Evolutionary conservation across 2,888 invertebrate genomes (phyloP), one percentile per base, ranked within the genome.

Genomic region (Andrena marginata): DNA sequence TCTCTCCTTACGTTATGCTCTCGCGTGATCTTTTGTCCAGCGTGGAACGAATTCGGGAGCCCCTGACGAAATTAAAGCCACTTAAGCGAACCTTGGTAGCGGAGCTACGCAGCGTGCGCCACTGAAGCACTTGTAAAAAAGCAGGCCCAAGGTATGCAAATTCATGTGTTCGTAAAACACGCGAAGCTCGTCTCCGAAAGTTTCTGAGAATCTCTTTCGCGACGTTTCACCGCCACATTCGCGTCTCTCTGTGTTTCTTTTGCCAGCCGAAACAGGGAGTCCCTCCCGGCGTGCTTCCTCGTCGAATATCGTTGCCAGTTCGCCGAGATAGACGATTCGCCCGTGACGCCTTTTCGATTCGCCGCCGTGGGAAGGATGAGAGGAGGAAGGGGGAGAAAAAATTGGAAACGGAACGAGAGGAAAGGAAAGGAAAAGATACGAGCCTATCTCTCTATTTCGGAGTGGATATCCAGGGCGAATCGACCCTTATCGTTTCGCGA

Each of bases 401-500:
- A 42, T 42, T 42, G 42, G 42, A 16, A 29, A 64, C 16, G 7
- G 8, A 2, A 5, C 8, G 29, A 4, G 1, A 31, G 8, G 54
- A 4, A 3, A 29, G 54, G 13, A 59, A 8, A 20, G 29, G 26
- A 51, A 10, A 10, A 62, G 84, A 79, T 80, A 82, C 77, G 73
- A 63, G 75, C 20, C 33, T 63, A 60, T 78, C 23, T 42, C n/a
- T 20, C 26, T 35, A 20, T 16, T 42, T 13, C 13, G 63, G 72
- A 35, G 70, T 54, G 65, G 56, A 67, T 78, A 80, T 82, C 76
- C 80, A 54, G 42, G 63, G 68, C 67, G 78, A 85, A 87, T 85
- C 85, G 84, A 75, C 82, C 89, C 87, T 87, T 87, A 87, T 87
- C 89, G 85, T 85, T 75, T 60, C 70, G 79, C 79, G 83, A 89